Base-by-base conservation (phyloP, 2,888 invertebrate genomes). In the Syritta pipiens region DNA sequence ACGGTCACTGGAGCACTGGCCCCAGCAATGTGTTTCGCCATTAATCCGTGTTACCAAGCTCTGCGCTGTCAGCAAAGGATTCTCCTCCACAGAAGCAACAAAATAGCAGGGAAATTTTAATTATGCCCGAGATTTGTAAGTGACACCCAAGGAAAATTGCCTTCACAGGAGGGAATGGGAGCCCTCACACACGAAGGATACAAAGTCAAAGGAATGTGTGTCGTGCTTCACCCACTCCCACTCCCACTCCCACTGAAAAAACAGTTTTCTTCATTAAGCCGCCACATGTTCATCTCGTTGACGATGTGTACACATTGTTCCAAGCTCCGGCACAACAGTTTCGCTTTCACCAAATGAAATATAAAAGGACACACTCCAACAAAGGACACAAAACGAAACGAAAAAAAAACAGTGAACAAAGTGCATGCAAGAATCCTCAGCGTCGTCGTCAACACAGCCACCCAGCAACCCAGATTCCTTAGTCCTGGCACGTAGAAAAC, bases 381-480 rank as follows among this genome's bases (percentile, higher is more conserved):
- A 79, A 67, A 53, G 55, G 72, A 53, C 53, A 67, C n/a, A 62
- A 10, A 30, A 32, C 4, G 30, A 40, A 59, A 49, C 22, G 40
- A 53, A 44, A 37, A 22, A 14, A 22, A 28, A 46, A 26, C 9
- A 30, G 49, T 28, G 22, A 24, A 24, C 6, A 12, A 17, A 12
- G 22, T 57, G 40, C 63, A 67, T 35, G 46, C 32, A 72, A 55
- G 69, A 72, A 69, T 76, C 63, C 76, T 63, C 10, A 51, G 40
- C 42, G 55, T 19, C 12, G 26, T 17, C n/a, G 28, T 10, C 20
- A 12, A 19, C 14, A 65, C 59, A 62, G n/a, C n/a, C n/a, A 74
- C 67, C 74, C 57, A 79, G 62, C 79, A 79, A 79, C 79, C 79
- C 74, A 79, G 35, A 79, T 79, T 79, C 67, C 51, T 51, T 30